Percentiles rank a stretch among this genome's conserved stretches.
Conservation (phyloP, 2,113 vertebrate genomes). For the Chloebia gouldiae region DNA sequence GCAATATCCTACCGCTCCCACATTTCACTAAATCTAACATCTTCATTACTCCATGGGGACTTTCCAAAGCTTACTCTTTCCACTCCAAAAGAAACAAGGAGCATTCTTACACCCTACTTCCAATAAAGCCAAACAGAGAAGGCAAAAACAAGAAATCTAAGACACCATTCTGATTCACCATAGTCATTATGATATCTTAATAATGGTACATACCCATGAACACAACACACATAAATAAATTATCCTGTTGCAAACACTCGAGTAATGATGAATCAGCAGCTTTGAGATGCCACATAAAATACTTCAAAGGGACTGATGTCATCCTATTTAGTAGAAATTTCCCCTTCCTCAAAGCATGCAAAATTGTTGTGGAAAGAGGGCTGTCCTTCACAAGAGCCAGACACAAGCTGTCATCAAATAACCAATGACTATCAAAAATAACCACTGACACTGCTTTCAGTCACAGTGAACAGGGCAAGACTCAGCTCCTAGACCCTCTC, state of each 20-base stretch:
- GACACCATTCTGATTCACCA: not conserved
- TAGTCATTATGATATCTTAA: not conserved
- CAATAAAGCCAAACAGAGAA: not conserved
- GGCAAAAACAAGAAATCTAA: not conserved
- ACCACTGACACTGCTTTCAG: not conserved
- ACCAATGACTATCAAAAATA: not conserved
- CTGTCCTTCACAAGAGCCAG: not conserved
- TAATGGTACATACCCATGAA: not conserved
- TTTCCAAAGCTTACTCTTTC: not conserved
- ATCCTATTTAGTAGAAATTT: not conserved
- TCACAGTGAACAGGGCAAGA: not conserved
- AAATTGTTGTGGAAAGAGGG: not conserved
- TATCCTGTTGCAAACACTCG: not conserved
- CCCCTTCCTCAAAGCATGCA: not conserved
- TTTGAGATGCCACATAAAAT: not conserved
- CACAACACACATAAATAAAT: not conserved
- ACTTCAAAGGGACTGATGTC: not conserved
- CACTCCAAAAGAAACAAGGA: not conserved
- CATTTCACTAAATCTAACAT: not conserved
- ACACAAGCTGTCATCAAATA: not conserved
- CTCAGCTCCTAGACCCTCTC: not conserved
- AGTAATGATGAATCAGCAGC: not conserved
- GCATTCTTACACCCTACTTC: not conserved
- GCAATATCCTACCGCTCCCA: not conserved
- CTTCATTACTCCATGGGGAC: not conserved